phyloP scores from a whole-genome alignment of 2,797 vertebrate genomes.

The Pelobates cultripes region DNA sequence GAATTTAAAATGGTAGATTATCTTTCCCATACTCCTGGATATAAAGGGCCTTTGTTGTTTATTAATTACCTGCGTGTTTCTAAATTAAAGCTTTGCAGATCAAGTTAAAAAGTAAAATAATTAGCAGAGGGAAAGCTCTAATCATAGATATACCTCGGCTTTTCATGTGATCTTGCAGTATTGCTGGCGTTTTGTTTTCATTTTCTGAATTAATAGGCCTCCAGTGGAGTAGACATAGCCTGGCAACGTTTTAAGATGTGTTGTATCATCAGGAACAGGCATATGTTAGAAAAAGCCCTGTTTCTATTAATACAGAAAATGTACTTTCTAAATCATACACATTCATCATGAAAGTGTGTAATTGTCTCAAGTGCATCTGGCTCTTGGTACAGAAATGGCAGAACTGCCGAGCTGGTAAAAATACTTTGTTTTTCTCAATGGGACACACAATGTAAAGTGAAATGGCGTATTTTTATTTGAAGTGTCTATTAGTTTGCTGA shows the following conservation, averaged over 20 bases:
- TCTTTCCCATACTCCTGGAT: not conserved
- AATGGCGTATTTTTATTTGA: slow-evolving; percentile 51
- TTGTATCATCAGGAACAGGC: slow-evolving; percentile 33
- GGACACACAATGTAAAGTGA: slow-evolving; percentile 41
- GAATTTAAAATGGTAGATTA: too few relatives aligned
- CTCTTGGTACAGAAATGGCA: slow-evolving; percentile 30
- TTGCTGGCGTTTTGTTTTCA: slow-evolving; percentile 14
- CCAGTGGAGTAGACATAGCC: slow-evolving; percentile 39
- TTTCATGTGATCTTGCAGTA: slow-evolving; percentile 35
- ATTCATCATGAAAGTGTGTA: slow-evolving; percentile 49
- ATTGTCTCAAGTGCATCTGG: slow-evolving; percentile 45
- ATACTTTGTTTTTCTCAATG: slow-evolving; percentile 49
- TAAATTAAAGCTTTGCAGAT: slow-evolving; percentile 12
- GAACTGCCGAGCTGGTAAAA: slow-evolving; percentile 49
- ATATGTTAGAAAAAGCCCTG: slow-evolving; percentile 46
- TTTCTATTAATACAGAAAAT: slow-evolving; percentile 45
- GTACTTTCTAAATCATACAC: slow-evolving; percentile 41
- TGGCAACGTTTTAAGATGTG: slow-evolving; percentile 42
- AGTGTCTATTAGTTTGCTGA: slow-evolving; percentile 54
- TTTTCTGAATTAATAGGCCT: slow-evolving; percentile 53
- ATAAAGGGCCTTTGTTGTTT: not conserved
- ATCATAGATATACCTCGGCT: slow-evolving; percentile 28
- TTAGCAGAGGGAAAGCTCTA: slow-evolving; percentile 21
- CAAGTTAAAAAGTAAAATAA: not conserved
- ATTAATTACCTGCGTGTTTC: not conserved